Evolutionary conservation across 2,797 vertebrate species (phyloP), one percentile per base, ranked within the genome.

Genomic region (Columba guinea): DNA sequence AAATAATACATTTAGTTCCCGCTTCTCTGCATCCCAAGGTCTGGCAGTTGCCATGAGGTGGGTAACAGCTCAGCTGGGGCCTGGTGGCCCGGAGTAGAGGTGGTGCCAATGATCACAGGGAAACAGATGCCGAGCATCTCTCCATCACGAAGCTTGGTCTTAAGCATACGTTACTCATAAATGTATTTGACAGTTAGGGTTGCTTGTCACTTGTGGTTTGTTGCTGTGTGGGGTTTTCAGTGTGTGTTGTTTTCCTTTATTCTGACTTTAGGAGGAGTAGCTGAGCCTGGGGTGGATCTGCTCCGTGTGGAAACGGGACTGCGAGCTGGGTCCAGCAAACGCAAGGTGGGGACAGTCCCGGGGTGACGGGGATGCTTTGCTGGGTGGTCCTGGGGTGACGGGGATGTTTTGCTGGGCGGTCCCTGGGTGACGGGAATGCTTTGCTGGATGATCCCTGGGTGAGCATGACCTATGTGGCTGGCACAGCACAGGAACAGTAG

Each of bases 71-170:
- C 37, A 22, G 83, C 28, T 5, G 59, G 69, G 13, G 23, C 44
- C 4, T 37, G 0, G 0, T 8, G 34, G 39, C 52, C 35, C 5
- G 2, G 14, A 3, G 0, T 11, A 7, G 13, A 48, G 51, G 30
- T 21, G 22, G 2, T 1, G 28, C 32, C 48, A 13, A 41, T 8
- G 44, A 18, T 30, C 26, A 7, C 11, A 10, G 9, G 24, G 32
- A 48, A 64, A 59, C 3, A 48, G 34, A 5, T 15, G 15, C 24
- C 35, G 55, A 34, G 46, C 15, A 5, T 8, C 13, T 14, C 44
- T 48, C 21, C 8, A 17, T 28, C 41, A 4, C 1, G 1, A 17
- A 23, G 34, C 16, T 37, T 13, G 27, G 10, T 12, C 34, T 59
- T 64, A 35, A 69, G 44, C 10, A 6, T 41, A 41, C 41, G 15